Conservation (phyloP, 1,140 invertebrate genomes). For the Ostrea edulis region DNA sequence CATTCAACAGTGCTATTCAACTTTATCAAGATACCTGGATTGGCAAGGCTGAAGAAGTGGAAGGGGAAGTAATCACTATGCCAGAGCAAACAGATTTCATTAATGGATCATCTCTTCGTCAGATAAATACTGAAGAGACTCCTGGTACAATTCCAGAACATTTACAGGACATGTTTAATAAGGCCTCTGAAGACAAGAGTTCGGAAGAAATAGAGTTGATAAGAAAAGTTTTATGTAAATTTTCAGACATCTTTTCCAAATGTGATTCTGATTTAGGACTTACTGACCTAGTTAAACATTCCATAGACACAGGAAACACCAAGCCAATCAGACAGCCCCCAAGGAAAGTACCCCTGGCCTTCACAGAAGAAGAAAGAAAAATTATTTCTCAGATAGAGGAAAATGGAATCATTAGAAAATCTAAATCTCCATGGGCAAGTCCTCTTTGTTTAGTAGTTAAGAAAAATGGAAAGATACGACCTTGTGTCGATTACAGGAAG, state of each 20-base stretch:
- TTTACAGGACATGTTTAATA: slow-evolving; percentile 39
- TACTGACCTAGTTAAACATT: slow-evolving; percentile 46
- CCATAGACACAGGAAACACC: slow-evolving; percentile 56
- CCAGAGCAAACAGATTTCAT: background rate
- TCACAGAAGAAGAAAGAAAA: slow-evolving; percentile 50
- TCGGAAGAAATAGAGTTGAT: slow-evolving; percentile 22
- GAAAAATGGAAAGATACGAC: slow-evolving; percentile 80
- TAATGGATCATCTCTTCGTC: background rate
- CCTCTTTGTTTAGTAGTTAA: slow-evolving; percentile 77
- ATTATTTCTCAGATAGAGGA: slow-evolving; percentile 53
- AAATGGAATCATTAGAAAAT: slow-evolving; percentile 54
- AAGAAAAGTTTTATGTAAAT: slow-evolving; percentile 30
- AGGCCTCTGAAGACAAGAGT: background rate
- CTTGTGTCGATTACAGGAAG: slow-evolving; percentile 80
- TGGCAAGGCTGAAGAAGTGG: slow-evolving; percentile 34
- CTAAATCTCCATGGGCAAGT: slow-evolving; percentile 55
- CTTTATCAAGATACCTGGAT: slow-evolving; percentile 35
- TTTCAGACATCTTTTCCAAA: slow-evolving; percentile 43
- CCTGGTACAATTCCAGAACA: slow-evolving; percentile 42
- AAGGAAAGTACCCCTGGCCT: slow-evolving; percentile 56
- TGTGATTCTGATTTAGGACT: slow-evolving; percentile 54
- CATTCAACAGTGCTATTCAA: background rate
- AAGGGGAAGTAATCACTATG: background rate
- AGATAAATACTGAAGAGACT: background rate
- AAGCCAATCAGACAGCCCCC: slow-evolving; percentile 56